phyloP scores from a whole-genome alignment of 2,797 vertebrate species.

The Sebastes reedi region DNA sequence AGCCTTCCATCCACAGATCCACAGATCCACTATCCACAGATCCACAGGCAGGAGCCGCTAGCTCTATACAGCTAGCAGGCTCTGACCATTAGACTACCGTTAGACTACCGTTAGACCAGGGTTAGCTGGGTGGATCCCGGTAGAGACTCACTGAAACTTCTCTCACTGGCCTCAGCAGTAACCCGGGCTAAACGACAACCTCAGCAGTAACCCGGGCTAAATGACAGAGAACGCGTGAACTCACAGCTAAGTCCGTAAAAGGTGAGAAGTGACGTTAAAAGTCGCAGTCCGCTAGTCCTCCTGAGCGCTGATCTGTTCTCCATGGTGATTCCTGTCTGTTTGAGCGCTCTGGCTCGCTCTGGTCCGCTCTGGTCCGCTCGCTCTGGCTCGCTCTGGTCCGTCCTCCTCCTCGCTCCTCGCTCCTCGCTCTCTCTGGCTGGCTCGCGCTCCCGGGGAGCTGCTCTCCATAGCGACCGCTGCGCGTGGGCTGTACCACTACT shows the following conservation, averaged over 20 bases:
- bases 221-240: constrained; percentile 48
- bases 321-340: constrained; percentile 70
- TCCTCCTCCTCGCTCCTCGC: constrained; percentile 27
- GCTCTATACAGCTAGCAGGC: constrained; percentile 28
- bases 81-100: too few relatives aligned
- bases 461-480: constrained; percentile 71
- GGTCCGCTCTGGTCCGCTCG: constrained; percentile 29
- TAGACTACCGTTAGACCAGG: too few relatives aligned
- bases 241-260: constrained; percentile 75
- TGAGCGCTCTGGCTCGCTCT: constrained; percentile 39
- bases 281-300: constrained; percentile 61
- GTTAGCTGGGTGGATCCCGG: constrained; percentile 4
- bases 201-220: neutral
- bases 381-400: constrained; percentile 25
- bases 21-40: too few relatives aligned
- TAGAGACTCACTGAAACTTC: constrained; percentile 43
- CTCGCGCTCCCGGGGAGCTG: constrained; percentile 51
- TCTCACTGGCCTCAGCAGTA: constrained; percentile 16
- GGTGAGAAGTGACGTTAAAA: constrained; percentile 64
- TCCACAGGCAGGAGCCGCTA: neutral
- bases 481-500: constrained; percentile 76
- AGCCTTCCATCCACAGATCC: too few relatives aligned
- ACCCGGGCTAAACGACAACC: neutral
- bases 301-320: constrained; percentile 61
- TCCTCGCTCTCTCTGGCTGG: constrained; percentile 16